These are phyloP conservation scores for Ridgeia piscesae DNA, from an alignment of 1,140 invertebrate genomes.

Conservation along the genomic window DNA sequence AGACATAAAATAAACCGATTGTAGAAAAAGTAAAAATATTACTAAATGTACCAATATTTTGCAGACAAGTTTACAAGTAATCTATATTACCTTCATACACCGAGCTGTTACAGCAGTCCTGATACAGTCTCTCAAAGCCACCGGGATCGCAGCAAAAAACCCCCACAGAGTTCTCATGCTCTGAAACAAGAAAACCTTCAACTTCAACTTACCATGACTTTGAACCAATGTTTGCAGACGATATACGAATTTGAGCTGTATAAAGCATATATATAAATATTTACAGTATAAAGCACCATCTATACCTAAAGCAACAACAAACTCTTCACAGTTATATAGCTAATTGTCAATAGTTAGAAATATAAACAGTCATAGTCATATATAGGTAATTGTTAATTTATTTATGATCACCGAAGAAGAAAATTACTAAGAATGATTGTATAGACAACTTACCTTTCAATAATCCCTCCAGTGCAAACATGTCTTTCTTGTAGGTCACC, in stretches of 20 bases:
- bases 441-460: constrained; percentile 54
- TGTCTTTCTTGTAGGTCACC: constrained; percentile 60
- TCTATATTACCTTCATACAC: not conserved
- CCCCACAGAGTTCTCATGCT: not conserved
- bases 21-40: too few relatives aligned
- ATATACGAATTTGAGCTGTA: not conserved
- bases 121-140: not conserved
- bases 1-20: too few relatives aligned
- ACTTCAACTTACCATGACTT: not conserved
- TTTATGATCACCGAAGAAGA: too few relatives aligned
- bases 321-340: too few relatives aligned
- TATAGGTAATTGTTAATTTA: too few relatives aligned
- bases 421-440: not conserved
- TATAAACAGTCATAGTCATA: too few relatives aligned
- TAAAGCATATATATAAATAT: too few relatives aligned
- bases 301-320: too few relatives aligned
- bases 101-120: not conserved
- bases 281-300: too few relatives aligned
- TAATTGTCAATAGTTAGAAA: too few relatives aligned
- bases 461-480: constrained; percentile 53
- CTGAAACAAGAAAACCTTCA: not conserved
- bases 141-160: not conserved
- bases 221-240: not conserved
- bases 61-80: not conserved
- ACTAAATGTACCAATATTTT: too few relatives aligned